Evolutionary conservation across 2,888 invertebrate genomes (phyloP), one percentile per base, ranked within the genome.

Genomic region (Drosophila mimetica): DNA sequence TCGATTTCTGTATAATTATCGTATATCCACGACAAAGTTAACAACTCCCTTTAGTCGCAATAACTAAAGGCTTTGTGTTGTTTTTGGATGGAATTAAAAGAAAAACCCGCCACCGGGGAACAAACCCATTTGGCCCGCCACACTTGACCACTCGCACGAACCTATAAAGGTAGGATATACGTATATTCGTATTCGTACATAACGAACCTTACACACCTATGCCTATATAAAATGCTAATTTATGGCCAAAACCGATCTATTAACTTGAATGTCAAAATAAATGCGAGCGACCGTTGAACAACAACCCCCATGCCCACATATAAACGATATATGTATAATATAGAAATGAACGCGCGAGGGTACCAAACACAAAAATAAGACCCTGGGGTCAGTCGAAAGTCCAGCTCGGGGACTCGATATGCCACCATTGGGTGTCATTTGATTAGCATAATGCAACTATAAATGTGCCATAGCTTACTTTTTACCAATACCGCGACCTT

Each of bases 361-460:
- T 72, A 64, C 57, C 22, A 25, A 25, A 25, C 7, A 25, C 7
- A 25, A 2, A 25, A 25, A 25, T 7, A 25, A 25, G 1, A 25
- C 50, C 36, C 51, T 51, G 63, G 64, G 64, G 64, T 50, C 64
- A 63, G 64, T 60, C 25, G 44, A 44, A 46, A 46, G 46, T 36
- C 55, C 58, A 34, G 39, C 53, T n/a, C 25, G 32, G 54, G 47
- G 39, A 44, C 64, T 52, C 51, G 48, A 74, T 77, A 75, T 85
- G 79, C 86, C 76, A 87, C 87, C 85, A 85, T 85, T 85, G 85
- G 85, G 87, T 85, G 87, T 85, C 85, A 81, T 85, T 85, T 85
- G 87, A 85, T 85, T 85, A 87, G 87, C 85, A 85, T 85, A 85
- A 87, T 85, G 83, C 83, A 80, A 85, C 83, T 87, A 87, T 85